Base-by-base conservation (phyloP, 2,113 vertebrate species). In the Cryptotis parvus region DNA sequence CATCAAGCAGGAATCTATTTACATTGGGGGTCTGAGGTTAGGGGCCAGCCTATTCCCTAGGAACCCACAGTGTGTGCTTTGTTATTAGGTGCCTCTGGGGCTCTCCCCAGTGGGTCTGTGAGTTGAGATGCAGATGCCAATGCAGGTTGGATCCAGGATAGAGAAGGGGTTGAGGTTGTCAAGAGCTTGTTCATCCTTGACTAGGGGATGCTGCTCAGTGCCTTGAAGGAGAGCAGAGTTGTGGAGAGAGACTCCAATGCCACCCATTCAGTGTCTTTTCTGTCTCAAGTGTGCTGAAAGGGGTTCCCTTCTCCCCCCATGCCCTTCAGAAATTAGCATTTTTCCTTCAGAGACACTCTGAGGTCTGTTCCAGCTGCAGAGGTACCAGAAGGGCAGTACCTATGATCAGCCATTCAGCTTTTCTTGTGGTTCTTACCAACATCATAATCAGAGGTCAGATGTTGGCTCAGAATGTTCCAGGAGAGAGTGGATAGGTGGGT, bases 11-110 rank as follows among this genome's bases (percentile, higher is more conserved):
- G 4, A 4, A 2, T 4, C 33, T 39, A 55, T 85, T 66, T 45
- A 63, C 35, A 70, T 35, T 3, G 5, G 1, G 11, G 39, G 41
- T 7, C 0, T 20, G 15, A 26, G 29, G 8, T 39, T 26, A 37
- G 41, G 41, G 4, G 52, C 14, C 3, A 27, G 18, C 7, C 29
- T 70, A 2, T 72, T 77, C 80, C 39, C 58, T 63, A 75, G 7
- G 39, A 14, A 43, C 18, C 14, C 0, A 3, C 9, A 33, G 27
- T n/a, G 65, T 5, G 6, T 58, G 24, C n/a, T 35, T 10, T 6
- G 0, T 22, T 31, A 41, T 12, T 41, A 0, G 6, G 63, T 85
- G 8, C 26, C 0, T 27, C 37, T 35, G 33, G 26, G 9, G 5
- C 6, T n/a, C 15, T 24, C 22, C 22, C 4, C 39, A 61, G 4